Evolutionary conservation across 2,113 vertebrate genomes (phyloP).

Genomic region (Sinocyclocheilus maitianheensis): DNA sequence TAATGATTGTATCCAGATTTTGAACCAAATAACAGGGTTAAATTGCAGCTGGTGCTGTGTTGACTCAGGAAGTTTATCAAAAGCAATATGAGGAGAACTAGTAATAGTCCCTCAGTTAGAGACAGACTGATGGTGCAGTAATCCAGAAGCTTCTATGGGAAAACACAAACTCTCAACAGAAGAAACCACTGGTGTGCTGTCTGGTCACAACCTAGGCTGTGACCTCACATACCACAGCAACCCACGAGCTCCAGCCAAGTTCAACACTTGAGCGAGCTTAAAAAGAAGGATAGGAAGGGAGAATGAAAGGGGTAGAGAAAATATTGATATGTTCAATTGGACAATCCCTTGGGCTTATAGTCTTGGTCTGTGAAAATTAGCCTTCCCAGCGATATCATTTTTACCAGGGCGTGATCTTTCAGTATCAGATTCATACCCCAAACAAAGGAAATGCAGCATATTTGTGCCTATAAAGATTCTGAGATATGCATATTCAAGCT

Average conservation of each 20-base stretch:
- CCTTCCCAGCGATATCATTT: conserved; percentile 65
- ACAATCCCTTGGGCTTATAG: conserved; percentile 57
- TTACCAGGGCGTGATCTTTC: conserved; percentile 59
- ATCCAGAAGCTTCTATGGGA: conserved; percentile 73
- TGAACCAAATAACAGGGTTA: background rate
- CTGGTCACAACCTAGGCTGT: conserved; percentile 61
- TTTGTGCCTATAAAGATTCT: background rate
- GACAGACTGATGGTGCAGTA: conserved; percentile 30
- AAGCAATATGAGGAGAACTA: conserved; percentile 53
- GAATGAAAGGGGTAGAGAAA: conserved; percentile 42
- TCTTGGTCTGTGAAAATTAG: conserved; percentile 59
- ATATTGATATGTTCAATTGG: conserved; percentile 49
- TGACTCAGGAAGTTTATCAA: conserved; percentile 67
- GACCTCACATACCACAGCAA: conserved; percentile 67
- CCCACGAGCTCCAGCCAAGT: conserved; percentile 48
- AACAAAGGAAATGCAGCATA: background rate
- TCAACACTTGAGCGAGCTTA: conserved; percentile 1
- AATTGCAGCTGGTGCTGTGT: conserved; percentile 54
- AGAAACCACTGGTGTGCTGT: conserved; percentile 68
- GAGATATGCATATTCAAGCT: background rate
- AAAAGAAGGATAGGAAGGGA: conserved; percentile 21
- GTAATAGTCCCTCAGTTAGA: conserved; percentile 53
- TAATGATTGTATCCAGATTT: background rate
- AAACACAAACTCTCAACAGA: conserved; percentile 70
- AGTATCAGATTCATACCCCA: background rate